Conservation (phyloP, 2,113 vertebrate genomes). For the Candoia aspera region DNA sequence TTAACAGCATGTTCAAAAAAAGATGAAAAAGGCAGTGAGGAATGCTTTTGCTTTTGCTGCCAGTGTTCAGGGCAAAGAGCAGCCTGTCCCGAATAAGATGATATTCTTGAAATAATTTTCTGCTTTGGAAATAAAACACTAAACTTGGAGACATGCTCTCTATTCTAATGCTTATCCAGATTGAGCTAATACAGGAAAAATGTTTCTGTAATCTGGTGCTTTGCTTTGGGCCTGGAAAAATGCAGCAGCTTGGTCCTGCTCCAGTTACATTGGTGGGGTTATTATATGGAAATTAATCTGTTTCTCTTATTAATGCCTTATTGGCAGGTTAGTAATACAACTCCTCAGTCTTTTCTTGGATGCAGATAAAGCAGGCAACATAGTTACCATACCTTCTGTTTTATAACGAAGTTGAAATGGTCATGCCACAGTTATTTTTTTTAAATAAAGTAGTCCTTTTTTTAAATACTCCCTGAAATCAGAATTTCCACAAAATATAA, state of each 20-base stretch:
- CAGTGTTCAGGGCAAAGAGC: slow-evolving; percentile 41
- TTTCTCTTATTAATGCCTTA: slow-evolving; percentile 33
- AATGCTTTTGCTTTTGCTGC: slow-evolving; percentile 15
- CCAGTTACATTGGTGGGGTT: slow-evolving; percentile 24
- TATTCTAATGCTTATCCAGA: slow-evolving; percentile 16
- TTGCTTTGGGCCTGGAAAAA: slow-evolving; percentile 50
- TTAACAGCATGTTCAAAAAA: not conserved
- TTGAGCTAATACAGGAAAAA: slow-evolving; percentile 29
- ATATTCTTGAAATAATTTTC: slow-evolving; percentile 40
- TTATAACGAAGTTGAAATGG: slow-evolving; percentile 35
- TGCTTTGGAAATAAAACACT: slow-evolving; percentile 46
- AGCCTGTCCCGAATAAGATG: slow-evolving; percentile 33
- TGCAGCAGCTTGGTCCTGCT: slow-evolving; percentile 39
- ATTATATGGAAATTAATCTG: slow-evolving; percentile 31
- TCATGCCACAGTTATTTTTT: slow-evolving; percentile 35
- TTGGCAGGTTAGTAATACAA: slow-evolving; percentile 44
- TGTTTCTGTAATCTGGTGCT: slow-evolving; percentile 31
- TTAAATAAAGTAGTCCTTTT: not conserved
- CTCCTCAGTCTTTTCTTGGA: slow-evolving; percentile 17
- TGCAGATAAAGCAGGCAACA: slow-evolving; percentile 12
- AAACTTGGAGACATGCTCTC: slow-evolving; percentile 2
- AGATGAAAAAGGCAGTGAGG: not conserved
- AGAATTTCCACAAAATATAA: not conserved
- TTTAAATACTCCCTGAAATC: not conserved
- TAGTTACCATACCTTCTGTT: slow-evolving; percentile 12